A percentile compares a stretch with the other conserved stretches of the same genome.
Conservation (phyloP, 2,888 invertebrate species). For the Acrobasis repandana region DNA sequence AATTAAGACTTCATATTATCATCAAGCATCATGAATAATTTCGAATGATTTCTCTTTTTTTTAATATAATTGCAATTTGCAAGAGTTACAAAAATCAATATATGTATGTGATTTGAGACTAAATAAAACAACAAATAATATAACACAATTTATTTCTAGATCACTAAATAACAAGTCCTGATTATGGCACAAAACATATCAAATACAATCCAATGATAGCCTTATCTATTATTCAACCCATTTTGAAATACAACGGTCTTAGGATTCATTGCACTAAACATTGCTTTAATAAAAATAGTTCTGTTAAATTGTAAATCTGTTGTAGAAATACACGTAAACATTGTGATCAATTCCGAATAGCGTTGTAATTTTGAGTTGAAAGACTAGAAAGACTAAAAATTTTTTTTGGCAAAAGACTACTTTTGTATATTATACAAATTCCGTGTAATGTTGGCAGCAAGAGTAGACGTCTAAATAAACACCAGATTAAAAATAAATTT, state of each 20-base stretch:
- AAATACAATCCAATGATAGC: constrained; percentile 4
- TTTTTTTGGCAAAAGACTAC: not conserved
- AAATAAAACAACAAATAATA: constrained; percentile 41
- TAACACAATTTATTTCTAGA: constrained; percentile 59
- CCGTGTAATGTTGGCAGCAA: not conserved
- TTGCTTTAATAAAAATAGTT: not conserved
- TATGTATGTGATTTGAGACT: no score
- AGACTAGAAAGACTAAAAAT: no score
- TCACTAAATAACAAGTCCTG: constrained; percentile 51
- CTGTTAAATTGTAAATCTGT: not conserved
- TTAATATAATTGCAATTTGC: no score
- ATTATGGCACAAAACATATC: constrained; percentile 31
- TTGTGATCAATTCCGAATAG: no score
- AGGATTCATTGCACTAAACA: not conserved
- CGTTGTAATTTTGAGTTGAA: no score
- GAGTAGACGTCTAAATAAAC: not conserved
- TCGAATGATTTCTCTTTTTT: no score
- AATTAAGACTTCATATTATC: no score
- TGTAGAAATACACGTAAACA: no score
- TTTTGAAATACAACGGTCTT: not conserved
- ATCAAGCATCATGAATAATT: no score
- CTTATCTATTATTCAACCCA: not conserved
- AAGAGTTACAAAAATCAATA: no score
- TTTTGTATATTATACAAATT: not conserved
- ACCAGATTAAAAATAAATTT: not conserved